phyloP scores from a whole-genome alignment of 2,797 vertebrate genomes.

The Sebastes umbrosus region DNA sequence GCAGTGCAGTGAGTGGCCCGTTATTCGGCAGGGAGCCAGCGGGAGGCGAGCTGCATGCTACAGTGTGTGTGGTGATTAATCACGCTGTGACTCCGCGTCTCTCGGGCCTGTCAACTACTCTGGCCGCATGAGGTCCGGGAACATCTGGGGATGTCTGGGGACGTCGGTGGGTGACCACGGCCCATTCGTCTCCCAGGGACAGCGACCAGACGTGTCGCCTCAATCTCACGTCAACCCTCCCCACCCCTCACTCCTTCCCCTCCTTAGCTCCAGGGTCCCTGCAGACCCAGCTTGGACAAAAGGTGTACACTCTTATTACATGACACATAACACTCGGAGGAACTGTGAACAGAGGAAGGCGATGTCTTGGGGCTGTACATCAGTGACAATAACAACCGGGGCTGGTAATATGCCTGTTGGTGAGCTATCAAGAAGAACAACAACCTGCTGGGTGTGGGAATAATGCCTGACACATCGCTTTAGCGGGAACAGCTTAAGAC shows the following conservation, averaged over 20 bases:
- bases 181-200: slow-evolving; percentile 70
- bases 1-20: slow-evolving; percentile 16
- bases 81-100: slow-evolving; percentile 73
- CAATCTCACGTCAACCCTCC: slow-evolving; percentile 55
- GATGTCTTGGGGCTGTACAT: slow-evolving; percentile 67
- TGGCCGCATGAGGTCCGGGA: slow-evolving; percentile 70
- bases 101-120: slow-evolving; percentile 71
- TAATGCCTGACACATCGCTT: slow-evolving; percentile 61
- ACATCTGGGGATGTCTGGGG: slow-evolving; percentile 74
- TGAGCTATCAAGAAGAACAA: slow-evolving; percentile 71
- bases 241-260: background rate
- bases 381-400: slow-evolving; percentile 68
- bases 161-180: slow-evolving; percentile 52
- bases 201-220: slow-evolving; percentile 67
- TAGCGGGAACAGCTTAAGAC: slow-evolving; percentile 43
- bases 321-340: slow-evolving; percentile 65
- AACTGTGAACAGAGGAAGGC: slow-evolving; percentile 60
- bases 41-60: slow-evolving; percentile 37
- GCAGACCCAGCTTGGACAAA: slow-evolving; percentile 61
- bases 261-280: slow-evolving; percentile 54
- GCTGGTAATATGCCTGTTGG: slow-evolving; percentile 71
- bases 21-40: slow-evolving; percentile 41
- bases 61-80: slow-evolving; percentile 80
- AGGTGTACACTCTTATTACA: slow-evolving; percentile 68
- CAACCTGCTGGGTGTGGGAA: slow-evolving; percentile 71